A percentile compares a stretch with the other conserved stretches of the same genome.
Evolutionary conservation across 1,140 invertebrate genomes (phyloP).

Genomic region (Argopecten irradians): DNA sequence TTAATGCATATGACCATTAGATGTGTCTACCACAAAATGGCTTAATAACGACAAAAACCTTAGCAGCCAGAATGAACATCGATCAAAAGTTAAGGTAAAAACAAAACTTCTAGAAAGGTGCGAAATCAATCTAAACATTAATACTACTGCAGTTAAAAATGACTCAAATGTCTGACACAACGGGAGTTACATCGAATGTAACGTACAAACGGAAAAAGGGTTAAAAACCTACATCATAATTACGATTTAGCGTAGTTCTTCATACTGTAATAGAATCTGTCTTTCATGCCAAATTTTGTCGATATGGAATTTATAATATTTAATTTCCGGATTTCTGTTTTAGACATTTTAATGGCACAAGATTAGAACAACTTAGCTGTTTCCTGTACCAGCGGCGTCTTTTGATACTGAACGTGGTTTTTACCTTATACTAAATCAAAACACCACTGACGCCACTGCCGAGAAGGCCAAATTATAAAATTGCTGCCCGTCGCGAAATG

Average conservation of each 20-base stretch:
- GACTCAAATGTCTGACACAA: not conserved
- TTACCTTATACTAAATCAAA: constrained; percentile 23
- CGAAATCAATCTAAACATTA: not conserved
- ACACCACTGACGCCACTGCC: not conserved
- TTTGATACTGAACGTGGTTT: constrained; percentile 14
- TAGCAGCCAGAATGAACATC: not conserved
- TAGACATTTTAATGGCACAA: constrained; percentile 22
- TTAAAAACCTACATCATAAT: constrained; percentile 11
- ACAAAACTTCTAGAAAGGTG: not conserved
- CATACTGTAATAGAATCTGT: constrained; percentile 18
- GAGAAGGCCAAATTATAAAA: constrained; percentile 22
- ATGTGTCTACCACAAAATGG: not conserved
- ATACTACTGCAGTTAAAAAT: not conserved
- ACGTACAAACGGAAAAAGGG: not conserved
- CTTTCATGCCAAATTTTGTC: constrained; percentile 9
- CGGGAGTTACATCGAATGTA: not conserved
- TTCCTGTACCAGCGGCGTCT: constrained; percentile 7
- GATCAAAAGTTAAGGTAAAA: not conserved
- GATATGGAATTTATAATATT: constrained; percentile 4
- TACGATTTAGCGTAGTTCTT: not conserved
- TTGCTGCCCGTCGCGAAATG: constrained; percentile 19
- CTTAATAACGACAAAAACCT: not conserved
- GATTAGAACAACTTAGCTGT: constrained; percentile 17
- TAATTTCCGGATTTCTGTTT: constrained; percentile 22
- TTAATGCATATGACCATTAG: not conserved